Conservation (phyloP, 2,113 vertebrate genomes). For the Nicator chloris region DNA sequence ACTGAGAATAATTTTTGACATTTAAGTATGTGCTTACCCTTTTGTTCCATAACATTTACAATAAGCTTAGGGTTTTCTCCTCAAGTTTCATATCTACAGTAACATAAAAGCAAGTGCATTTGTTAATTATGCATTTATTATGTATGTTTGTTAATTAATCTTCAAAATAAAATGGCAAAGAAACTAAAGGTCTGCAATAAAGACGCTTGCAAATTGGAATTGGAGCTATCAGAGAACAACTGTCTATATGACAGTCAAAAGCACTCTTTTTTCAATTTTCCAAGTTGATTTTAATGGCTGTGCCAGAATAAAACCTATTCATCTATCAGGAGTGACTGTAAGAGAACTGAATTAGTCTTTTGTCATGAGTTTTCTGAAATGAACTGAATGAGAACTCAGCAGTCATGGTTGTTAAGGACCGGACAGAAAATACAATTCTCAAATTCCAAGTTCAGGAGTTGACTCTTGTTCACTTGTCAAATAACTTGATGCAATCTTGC, state of each 20-base stretch:
- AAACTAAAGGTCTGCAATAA: not conserved
- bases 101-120: not conserved
- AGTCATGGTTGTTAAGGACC: not conserved
- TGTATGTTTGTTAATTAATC: not conserved
- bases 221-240: not conserved
- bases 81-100: not conserved
- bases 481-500: not conserved
- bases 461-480: not conserved
- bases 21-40: slow-evolving; percentile 12
- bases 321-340: not conserved
- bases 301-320: not conserved
- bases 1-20: not conserved
- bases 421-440: not conserved
- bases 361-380: slow-evolving; percentile 15
- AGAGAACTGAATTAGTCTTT: not conserved
- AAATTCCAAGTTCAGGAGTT: not conserved
- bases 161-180: not conserved
- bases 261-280: not conserved
- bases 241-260: not conserved
- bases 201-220: not conserved
- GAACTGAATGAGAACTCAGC: not conserved
- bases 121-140: not conserved
- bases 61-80: not conserved
- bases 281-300: not conserved
- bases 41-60: slow-evolving; percentile 34